These are phyloP conservation scores for Pseudomugil tenellus DNA, from an alignment of 2,797 vertebrate species.

Conservation along the genomic window DNA sequence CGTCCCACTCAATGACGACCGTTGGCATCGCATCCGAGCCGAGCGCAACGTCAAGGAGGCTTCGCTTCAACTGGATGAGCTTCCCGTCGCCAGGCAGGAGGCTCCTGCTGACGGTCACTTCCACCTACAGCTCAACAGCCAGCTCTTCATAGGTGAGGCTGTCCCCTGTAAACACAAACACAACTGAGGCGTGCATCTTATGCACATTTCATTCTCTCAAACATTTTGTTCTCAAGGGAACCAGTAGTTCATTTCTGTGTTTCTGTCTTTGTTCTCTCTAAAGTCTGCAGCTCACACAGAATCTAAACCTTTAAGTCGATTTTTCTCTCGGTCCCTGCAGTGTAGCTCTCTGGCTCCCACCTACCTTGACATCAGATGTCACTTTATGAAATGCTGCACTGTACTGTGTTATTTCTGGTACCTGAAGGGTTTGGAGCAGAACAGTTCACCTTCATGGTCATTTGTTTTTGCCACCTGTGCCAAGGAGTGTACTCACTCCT, in stretches of 20 bases:
- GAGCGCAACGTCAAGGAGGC: constrained; percentile 91
- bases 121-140: constrained; percentile 89
- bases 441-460: constrained; percentile 1
- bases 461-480: neutral
- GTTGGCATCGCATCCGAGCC: constrained; percentile 88
- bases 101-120: constrained; percentile 85
- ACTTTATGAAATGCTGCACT: constrained; percentile 2
- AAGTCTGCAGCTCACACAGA: constrained; percentile 1
- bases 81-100: constrained; percentile 78
- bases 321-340: neutral
- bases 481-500: neutral
- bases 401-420: constrained; percentile 1
- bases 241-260: constrained; percentile 11
- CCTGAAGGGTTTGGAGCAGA: neutral
- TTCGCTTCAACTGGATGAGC: constrained; percentile 83
- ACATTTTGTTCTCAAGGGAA: neutral
- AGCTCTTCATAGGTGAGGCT: constrained; percentile 89
- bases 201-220: constrained; percentile 6
- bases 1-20: constrained; percentile 85
- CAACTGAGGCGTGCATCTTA: neutral
- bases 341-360: constrained; percentile 7
- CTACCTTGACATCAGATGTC: constrained; percentile 11
- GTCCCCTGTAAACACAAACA: too few species aligned
- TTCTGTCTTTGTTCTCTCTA: constrained; percentile 11
- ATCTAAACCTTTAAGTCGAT: constrained; percentile 1